Evolutionary conservation across 2,888 invertebrate genomes (phyloP), one percentile per base, ranked within the genome.

Genomic region (Drosophila anomelani): DNA sequence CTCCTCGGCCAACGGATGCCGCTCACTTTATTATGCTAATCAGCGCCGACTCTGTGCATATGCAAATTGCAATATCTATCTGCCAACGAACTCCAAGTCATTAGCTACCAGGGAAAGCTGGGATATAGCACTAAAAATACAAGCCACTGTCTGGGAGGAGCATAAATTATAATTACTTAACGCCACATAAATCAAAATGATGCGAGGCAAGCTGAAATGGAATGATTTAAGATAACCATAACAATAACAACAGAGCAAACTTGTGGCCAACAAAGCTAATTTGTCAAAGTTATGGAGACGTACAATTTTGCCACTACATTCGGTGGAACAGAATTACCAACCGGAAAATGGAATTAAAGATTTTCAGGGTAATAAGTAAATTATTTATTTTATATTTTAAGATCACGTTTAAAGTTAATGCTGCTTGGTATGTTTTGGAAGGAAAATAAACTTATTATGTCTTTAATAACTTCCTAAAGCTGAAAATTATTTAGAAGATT

Each of bases 121-220:
- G 47, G 6, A 17, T 29, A 46, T 44, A 4, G 26, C 4, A 4
- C 46, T 26, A 2, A 9, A 12, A n/a, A 17, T 12, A 47, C 12
- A 47, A 47, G 6, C 47, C 29, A 47, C 47, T 47, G 46, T 73
- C 51, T 17, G 7, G 29, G 26, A 4, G 7, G 17, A 26, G 51
- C 68, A 59, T 58, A 71, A 64, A 68, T 75, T 76, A 76, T 80
- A 82, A 85, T 84, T 83, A 82, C 78, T 78, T 70, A 73, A 70
- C 70, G 84, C 84, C 73, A 80, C 84, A 84, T 84, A 88, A 84
- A 84, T 84, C 83, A 84, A 74, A 75, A 53, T 55, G 74, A 73
- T 57, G 79, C 51, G 53, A 71, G 32, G 23, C 57, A 26, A 70
- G 70, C 68, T 70, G 63, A 66, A 67, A 59, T 71, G 63, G 61